These are phyloP conservation scores for Scalopus aquaticus DNA, from an alignment of 2,113 vertebrate genomes.

Conservation along the genomic window DNA sequence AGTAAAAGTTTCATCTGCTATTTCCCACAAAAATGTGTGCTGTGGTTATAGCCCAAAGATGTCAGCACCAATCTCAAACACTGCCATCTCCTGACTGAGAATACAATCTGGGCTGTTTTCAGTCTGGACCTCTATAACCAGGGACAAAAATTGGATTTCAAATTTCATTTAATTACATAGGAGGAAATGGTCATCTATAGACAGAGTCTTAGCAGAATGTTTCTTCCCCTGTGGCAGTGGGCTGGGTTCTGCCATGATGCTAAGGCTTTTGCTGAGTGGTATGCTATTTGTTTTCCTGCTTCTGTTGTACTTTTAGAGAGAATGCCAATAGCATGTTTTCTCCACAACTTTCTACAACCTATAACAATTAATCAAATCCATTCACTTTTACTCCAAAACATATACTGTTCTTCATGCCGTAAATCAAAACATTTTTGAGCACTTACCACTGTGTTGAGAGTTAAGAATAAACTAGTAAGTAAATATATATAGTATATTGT, in stretches of 20 bases:
- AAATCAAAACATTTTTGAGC: neutral
- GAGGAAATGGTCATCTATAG: neutral
- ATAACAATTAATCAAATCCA: neutral
- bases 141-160: slow-evolving; percentile 31
- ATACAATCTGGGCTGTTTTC: neutral
- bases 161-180: slow-evolving; percentile 40
- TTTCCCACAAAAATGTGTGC: slow-evolving; percentile 64
- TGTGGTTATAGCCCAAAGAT: slow-evolving; percentile 13
- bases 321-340: neutral
- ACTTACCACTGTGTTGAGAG: neutral
- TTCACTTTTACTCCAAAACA: slow-evolving; percentile 15
- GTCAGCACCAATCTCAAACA: slow-evolving; percentile 32
- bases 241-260: neutral
- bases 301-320: neutral
- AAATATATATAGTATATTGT: neutral
- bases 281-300: neutral
- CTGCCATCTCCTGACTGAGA: slow-evolving; percentile 10
- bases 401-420: neutral
- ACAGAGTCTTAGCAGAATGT: neutral
- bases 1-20: neutral
- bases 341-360: neutral
- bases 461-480: neutral
- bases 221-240: neutral
- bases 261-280: neutral
- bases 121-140: neutral